Base-by-base conservation (phyloP, 2,797 vertebrate species). In the Astyanax mexicanus region DNA sequence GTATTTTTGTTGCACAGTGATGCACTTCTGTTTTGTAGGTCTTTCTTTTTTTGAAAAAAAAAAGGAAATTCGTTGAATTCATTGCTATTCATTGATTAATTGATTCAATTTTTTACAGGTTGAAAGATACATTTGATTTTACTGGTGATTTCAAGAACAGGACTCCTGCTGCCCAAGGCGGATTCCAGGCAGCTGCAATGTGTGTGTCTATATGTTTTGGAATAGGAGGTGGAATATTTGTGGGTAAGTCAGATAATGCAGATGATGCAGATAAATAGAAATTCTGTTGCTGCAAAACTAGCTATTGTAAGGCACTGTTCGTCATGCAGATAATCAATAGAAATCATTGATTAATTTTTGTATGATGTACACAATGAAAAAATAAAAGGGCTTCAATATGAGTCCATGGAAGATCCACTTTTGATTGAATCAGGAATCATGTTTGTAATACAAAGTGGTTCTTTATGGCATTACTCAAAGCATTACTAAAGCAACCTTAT, bases 131-230 rank as follows among this genome's bases (percentile, higher is more conserved):
- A 0, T 97, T 96, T 86, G 91, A 90, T 83, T 94, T 96, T 74
- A 12, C 80, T 0, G 88, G 78, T 0, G 0, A 0, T 0, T 95
- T 91, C 69, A 0, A 1, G 23, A 0, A 57, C 0, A 88, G 90
- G 84, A 72, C 72, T 0, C 86, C 95, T 21, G 80, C 86, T 0
- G 27, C 58, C 0, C 98, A 99, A 83, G 98, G 96, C 0, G 94
- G 93, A 0, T 93, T 90, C 89, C 98, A 99, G 89, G 95, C 96
- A 0, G 97, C 95, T 0, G 97, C 89, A 35, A 88, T 98, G 0
- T 93, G 94, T 38, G 94, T 99, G 78, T 95, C 96, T 0, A 55
- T 99, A 83, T 92, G 90, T 85, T 96, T 99, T 13, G 97, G 95
- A 3, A 79, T 99, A 0, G 94, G 88, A 0, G 98, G 98, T 44